phyloP scores from a whole-genome alignment of 2,113 vertebrate genomes.

The Otocyon megalotis region DNA sequence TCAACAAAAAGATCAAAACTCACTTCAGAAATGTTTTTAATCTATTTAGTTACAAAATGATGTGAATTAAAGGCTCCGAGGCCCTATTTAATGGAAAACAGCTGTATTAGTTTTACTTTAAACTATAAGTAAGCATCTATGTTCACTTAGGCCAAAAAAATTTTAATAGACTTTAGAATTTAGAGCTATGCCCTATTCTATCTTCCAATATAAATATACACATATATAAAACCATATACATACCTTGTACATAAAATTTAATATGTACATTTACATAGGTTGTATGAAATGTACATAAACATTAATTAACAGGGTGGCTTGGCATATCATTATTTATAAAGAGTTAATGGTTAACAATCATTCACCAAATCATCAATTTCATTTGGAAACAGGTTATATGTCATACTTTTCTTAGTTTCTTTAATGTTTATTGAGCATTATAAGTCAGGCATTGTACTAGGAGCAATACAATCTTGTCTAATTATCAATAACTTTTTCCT shows the following conservation, averaged over 20 bases:
- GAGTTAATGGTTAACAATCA: neutral
- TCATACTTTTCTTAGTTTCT: neutral
- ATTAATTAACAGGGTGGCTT: neutral
- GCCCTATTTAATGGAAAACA: neutral
- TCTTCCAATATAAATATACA: neutral
- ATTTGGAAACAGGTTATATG: neutral
- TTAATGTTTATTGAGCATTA: neutral
- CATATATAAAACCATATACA: neutral
- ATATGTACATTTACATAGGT: neutral
- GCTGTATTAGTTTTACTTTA: neutral
- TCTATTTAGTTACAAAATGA: neutral
- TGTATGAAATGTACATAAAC: neutral
- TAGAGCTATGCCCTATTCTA: neutral
- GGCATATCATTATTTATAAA: neutral
- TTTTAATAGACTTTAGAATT: neutral
- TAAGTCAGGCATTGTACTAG: neutral
- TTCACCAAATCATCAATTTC: neutral
- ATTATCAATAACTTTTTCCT: neutral
- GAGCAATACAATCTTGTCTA: neutral
- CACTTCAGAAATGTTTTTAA: neutral
- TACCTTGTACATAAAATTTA: neutral
- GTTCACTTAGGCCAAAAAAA: neutral
- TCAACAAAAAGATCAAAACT: neutral
- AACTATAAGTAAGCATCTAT: neutral
- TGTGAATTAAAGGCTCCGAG: neutral